A percentile compares a stretch with the other conserved stretches of the same genome.
Evolutionary conservation across 2,888 invertebrate species (phyloP).

Genomic region (Metalampra italica): DNA sequence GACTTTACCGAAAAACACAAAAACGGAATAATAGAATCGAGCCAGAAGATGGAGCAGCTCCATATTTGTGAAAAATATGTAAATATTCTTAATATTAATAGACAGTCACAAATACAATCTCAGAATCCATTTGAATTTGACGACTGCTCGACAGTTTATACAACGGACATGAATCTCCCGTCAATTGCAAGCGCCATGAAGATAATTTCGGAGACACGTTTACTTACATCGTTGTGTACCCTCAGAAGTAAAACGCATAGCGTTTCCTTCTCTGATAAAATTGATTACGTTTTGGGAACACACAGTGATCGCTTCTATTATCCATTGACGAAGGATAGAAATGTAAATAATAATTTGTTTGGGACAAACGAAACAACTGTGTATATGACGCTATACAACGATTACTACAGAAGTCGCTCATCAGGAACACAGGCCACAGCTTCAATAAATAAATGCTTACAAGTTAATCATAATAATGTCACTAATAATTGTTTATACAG

Average conservation of each 20-base stretch:
- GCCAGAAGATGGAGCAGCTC: conserved; percentile 18
- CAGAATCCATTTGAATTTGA: background rate
- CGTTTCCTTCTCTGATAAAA: conserved; percentile 31
- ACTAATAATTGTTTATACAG: background rate
- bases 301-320: conserved; percentile 14
- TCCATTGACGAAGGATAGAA: conserved; percentile 7
- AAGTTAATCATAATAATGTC: conserved; percentile 28
- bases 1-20: conserved; percentile 43
- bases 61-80: background rate
- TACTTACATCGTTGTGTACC: conserved; percentile 22
- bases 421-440: conserved; percentile 68
- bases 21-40: conserved; percentile 21
- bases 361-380: conserved; percentile 45
- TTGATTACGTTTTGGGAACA: conserved; percentile 24
- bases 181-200: background rate
- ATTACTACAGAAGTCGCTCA: conserved; percentile 29
- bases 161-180: background rate
- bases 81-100: background rate
- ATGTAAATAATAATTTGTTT: conserved; percentile 22
- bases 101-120: background rate
- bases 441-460: conserved; percentile 65
- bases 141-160: background rate
- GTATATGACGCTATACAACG: conserved; percentile 51
- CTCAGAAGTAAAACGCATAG: conserved; percentile 28
- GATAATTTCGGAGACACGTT: conserved; percentile 4